Percentiles rank a stretch among this genome's conserved stretches.
These are phyloP conservation scores for Atlantisia rogersi DNA, from an alignment of 2,113 vertebrate species.

Conservation along the genomic window DNA sequence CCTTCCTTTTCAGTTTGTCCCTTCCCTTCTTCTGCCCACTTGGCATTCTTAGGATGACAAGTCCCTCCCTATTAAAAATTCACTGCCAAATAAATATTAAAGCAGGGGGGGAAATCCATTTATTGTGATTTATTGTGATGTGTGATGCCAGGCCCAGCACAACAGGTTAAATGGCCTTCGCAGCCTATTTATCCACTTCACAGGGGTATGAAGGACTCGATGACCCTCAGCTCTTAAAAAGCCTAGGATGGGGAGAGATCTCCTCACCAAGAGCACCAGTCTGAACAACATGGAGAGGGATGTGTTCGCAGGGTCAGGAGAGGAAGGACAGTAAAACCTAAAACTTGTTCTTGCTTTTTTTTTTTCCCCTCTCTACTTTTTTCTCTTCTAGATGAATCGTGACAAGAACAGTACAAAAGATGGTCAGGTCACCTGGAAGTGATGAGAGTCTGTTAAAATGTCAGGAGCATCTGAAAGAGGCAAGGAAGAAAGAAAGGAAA, in stretches of 20 bases:
- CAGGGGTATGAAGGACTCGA: background rate
- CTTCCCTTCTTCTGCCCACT: background rate
- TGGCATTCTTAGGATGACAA: background rate
- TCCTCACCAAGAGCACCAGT: background rate
- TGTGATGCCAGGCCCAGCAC: background rate
- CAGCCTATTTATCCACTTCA: background rate
- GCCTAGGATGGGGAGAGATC: background rate
- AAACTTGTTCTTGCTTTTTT: background rate
- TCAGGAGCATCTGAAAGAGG: background rate
- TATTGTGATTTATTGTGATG: background rate
- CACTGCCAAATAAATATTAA: slow-evolving; percentile 47
- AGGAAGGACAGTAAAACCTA: background rate
- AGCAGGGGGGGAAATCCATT: background rate
- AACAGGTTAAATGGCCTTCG: slow-evolving; percentile 6
- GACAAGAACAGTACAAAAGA: background rate
- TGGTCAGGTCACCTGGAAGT: background rate
- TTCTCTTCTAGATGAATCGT: background rate
- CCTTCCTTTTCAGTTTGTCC: background rate
- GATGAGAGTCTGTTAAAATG: background rate
- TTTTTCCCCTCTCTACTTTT: background rate
- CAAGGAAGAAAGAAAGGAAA: background rate
- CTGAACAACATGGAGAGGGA: background rate
- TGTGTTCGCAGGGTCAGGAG: background rate
- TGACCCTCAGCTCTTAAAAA: background rate
- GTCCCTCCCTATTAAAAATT: slow-evolving; percentile 35